Evolutionary conservation across 2,888 invertebrate species (phyloP).

Genomic region (Ophraella communa): DNA sequence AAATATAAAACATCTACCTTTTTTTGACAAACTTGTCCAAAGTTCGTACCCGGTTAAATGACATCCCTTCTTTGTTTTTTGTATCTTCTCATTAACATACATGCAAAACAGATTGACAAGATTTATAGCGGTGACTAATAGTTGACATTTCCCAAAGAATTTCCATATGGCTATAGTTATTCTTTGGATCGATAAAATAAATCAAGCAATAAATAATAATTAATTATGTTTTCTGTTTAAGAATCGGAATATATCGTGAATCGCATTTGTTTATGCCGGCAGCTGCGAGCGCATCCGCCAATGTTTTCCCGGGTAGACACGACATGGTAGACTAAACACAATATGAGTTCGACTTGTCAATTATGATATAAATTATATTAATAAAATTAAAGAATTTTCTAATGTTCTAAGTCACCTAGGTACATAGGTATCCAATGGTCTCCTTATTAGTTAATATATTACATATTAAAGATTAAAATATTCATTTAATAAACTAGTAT

Average conservation of each 20-base stretch:
- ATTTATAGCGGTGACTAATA: conserved; percentile 26
- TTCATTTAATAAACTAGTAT: too few species aligned
- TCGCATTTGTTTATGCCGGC: conserved; percentile 16
- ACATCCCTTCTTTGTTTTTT: conserved; percentile 7
- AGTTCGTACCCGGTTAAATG: conserved; percentile 13
- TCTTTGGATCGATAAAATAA: conserved; percentile 21
- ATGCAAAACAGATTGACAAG: conserved; percentile 22
- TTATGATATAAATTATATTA: not conserved
- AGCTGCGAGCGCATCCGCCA: not conserved
- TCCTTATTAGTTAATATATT: too few species aligned
- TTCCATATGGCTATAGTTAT: conserved; percentile 25
- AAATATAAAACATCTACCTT: not conserved
- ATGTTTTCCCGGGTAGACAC: not conserved
- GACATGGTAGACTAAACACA: too few species aligned
- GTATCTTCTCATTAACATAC: conserved; percentile 20
- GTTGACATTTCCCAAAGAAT: conserved; percentile 26
- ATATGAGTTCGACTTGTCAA: too few species aligned
- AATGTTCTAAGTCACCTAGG: too few species aligned
- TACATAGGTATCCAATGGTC: too few species aligned
- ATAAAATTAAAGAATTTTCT: too few species aligned
- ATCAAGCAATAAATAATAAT: conserved; percentile 23
- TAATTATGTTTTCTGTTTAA: conserved; percentile 15
- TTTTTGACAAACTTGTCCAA: conserved; percentile 9
- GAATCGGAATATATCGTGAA: conserved; percentile 15
- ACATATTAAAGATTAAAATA: too few species aligned